Conservation (phyloP, 2,888 invertebrate genomes). For the Gastracanthus pulcherrimus region DNA sequence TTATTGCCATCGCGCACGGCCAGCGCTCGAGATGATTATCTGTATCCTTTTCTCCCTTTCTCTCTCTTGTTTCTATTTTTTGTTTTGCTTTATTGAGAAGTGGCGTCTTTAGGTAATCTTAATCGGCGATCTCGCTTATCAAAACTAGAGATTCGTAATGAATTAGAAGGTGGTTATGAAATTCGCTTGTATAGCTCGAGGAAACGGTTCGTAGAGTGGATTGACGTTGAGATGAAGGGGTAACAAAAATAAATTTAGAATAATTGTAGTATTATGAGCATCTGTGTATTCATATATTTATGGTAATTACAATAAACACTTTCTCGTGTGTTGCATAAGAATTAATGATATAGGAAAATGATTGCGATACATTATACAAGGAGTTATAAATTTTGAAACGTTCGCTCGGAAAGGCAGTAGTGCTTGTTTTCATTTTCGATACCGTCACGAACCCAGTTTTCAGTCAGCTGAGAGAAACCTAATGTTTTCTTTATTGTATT, state of each 20-base stretch:
- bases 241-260: background rate
- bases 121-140: constrained; percentile 6
- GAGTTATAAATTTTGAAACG: background rate
- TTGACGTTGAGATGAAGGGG: background rate
- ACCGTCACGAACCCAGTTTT: background rate
- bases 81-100: background rate
- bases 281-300: background rate
- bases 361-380: background rate
- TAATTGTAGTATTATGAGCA: background rate
- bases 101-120: background rate
- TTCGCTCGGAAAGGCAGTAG: too few species aligned
- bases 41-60: background rate
- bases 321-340: background rate
- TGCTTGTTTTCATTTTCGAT: too few species aligned
- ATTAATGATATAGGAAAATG: background rate
- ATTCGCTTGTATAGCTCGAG: background rate
- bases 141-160: background rate
- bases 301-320: background rate
- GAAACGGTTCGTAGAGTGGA: background rate
- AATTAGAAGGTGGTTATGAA: constrained; percentile 7
- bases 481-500: too few species aligned
- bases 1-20: too few species aligned
- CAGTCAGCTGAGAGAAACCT: background rate
- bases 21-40: too few species aligned
- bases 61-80: background rate